These are phyloP conservation scores for Scomber japonicus DNA, from an alignment of 2,113 vertebrate species.

Conservation along the genomic window DNA sequence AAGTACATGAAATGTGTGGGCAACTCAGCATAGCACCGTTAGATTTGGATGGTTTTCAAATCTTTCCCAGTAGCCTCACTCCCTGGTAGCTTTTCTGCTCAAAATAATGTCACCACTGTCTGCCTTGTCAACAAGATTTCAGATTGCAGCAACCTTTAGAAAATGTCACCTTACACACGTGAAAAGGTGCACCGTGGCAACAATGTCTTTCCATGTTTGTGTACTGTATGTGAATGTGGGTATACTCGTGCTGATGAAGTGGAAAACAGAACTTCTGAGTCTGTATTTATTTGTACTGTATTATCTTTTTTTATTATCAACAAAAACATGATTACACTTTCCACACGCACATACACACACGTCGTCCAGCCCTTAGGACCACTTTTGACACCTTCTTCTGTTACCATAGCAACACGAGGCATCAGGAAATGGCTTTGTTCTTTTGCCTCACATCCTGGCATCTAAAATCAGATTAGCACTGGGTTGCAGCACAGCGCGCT, in stretches of 20 bases:
- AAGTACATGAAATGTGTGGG: conserved; percentile 1
- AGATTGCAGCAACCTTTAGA: conserved; percentile 55
- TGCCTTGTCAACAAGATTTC: conserved; percentile 38
- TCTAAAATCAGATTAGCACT: conserved; percentile 54
- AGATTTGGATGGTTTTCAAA: neutral
- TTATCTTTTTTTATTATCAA: conserved; percentile 17
- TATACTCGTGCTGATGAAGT: conserved; percentile 16
- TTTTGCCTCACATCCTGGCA: conserved; percentile 41
- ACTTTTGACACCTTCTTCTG: conserved; percentile 15
- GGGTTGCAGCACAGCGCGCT: conserved; percentile 42
- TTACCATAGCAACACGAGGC: conserved; percentile 65
- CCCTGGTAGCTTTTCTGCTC: neutral
- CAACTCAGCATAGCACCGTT: conserved; percentile 13
- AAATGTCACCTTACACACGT: conserved; percentile 61
- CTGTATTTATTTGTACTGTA: neutral
- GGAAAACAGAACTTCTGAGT: conserved; percentile 21
- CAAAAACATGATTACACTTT: conserved; percentile 41
- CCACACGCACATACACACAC: conserved; percentile 24
- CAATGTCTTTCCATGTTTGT: conserved; percentile 7
- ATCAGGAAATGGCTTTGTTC: conserved; percentile 71
- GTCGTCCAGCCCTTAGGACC: conserved; percentile 12
- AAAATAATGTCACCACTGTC: conserved; percentile 9
- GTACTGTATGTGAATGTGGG: neutral
- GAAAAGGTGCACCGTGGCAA: conserved; percentile 20
- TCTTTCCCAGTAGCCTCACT: conserved; percentile 9